Base-by-base conservation (phyloP, 2,797 vertebrate species). In the Falco concolor region DNA sequence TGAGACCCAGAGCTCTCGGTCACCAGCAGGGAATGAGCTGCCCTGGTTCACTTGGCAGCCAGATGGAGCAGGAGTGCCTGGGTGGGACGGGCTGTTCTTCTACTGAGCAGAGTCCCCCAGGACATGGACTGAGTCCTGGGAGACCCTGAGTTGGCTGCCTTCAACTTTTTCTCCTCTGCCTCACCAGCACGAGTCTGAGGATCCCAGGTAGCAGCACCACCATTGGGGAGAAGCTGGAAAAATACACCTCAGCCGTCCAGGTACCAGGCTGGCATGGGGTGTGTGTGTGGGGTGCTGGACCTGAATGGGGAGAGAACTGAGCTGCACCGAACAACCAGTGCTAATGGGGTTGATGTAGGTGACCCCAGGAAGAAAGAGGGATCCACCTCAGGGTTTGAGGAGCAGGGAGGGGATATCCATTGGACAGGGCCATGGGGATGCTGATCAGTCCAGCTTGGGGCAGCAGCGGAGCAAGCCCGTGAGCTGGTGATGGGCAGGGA, bases 221-320 rank as follows among this genome's bases (percentile, higher is more conserved):
- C 78, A 98, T 99, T 44, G 98, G 98, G 84, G 99, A 99, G 97
- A 99, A 99, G 96, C 98, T 99, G 98, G 98, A 99, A 79, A 97
- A 97, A 88, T 98, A 99, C 94, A 98, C 98, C 86, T 98, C 98
- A 0, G 99, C 99, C 7, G 97, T 99, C 59, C 99, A 99, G 98
- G 99, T 99, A 90, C 83, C 34, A 4, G 45, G 20, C 17, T 9
- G 47, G 32, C 2, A 0, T 34, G 59, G 30, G 52, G 44, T 21
- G 30, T 38, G 54, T n/a, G 7, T 7, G 9, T 45, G 40, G 40
- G 40, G 56, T 13, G 12, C 90, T 73, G 28, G 54, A 59, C 13
- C 65, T 5, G 4, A 22, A 1, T 0, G 1, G 16, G 17, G 5
- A 79, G 45, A 28, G 17, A 49, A 18, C 18, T 44, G 53, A 75